phyloP scores from a whole-genome alignment of 2,888 invertebrate species.

The Augochlorella aurata region DNA sequence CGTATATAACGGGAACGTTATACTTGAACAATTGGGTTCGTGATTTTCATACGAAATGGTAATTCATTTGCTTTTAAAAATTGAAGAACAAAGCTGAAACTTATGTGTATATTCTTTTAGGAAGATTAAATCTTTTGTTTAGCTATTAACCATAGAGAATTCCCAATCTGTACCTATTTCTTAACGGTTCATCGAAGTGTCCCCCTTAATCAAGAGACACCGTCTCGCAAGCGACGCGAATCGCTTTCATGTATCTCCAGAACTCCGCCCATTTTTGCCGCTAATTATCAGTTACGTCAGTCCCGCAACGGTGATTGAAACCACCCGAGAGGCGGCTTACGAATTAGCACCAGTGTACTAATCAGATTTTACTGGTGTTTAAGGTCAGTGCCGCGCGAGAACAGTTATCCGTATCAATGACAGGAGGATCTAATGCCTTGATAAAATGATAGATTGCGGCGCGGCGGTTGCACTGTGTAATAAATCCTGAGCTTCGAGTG shows the following conservation, averaged over 20 bases:
- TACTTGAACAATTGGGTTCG: too few relatives aligned
- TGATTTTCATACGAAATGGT: too few relatives aligned
- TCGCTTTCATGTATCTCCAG: not conserved
- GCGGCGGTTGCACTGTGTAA: not conserved
- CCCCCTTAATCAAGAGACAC: constrained; percentile 48
- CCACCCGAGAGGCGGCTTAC: constrained; percentile 16
- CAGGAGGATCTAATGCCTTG: not conserved
- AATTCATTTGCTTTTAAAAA: too few relatives aligned
- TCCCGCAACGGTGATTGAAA: constrained; percentile 51
- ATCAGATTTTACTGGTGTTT: constrained; percentile 51
- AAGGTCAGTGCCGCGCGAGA: constrained; percentile 17
- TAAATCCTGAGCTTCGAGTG: not conserved
- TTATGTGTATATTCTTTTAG: too few relatives aligned
- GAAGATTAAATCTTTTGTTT: too few relatives aligned
- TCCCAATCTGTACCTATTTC: too few relatives aligned
- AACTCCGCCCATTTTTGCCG: constrained; percentile 51
- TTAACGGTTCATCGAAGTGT: too few relatives aligned
- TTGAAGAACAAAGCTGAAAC: too few relatives aligned
- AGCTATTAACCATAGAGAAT: too few relatives aligned
- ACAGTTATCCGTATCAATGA: constrained; percentile 35
- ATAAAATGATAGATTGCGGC: not conserved
- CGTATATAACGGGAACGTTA: too few relatives aligned
- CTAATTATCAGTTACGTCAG: constrained; percentile 63
- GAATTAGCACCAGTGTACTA: constrained; percentile 46
- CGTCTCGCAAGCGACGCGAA: constrained; percentile 46